Evolutionary conservation across 2,113 vertebrate species (phyloP), one percentile per base, ranked within the genome.

Genomic region (Taxidea taxus): DNA sequence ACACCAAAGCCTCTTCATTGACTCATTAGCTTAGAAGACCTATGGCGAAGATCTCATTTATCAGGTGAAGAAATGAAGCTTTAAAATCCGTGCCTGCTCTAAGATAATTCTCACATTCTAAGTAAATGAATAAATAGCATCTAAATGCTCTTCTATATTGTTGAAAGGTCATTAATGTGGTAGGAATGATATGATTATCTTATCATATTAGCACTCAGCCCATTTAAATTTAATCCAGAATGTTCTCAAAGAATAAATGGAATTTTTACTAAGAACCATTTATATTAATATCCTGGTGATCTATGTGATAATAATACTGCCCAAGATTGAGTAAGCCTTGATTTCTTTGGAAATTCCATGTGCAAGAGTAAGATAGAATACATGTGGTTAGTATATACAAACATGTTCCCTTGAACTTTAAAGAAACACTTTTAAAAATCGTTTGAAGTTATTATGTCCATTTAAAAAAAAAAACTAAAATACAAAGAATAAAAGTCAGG

Each of bases 181-280:
- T 56, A 72, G 27, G 39, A 74, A 82, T n/a, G 1, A 29, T 11
- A 25, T n/a, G 11, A 82, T 82, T 78, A 18, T 58, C 27, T 47
- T 78, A 64, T 49, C 20, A 47, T 82, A 29, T 39, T n/a, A 84
- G 1, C 10, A 90, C 27, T 13, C 62, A 37, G 10, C 4, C 4
- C 39, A 87, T 34, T 94, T 91, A 80, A 62, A 77, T 94, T 87
- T 77, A 94, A 88, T 96, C 75, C 78, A 51, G 11, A 83, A 84
- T 90, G 20, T 51, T 91, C 68, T 95, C 47, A 70, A 92, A 87
- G 75, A 62, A 60, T 42, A 92, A 44, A 3, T 87, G 21, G 15
- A 56, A 54, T 42, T 91, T 94, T 90, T 25, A 54, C 54, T 31
- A 72, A 90, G 6, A 78, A n/a, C 0, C 4, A 54, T 80, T 80